These are phyloP conservation scores for Pogonocherus hispidulus DNA, from an alignment of 2,888 invertebrate genomes.

Conservation along the genomic window DNA sequence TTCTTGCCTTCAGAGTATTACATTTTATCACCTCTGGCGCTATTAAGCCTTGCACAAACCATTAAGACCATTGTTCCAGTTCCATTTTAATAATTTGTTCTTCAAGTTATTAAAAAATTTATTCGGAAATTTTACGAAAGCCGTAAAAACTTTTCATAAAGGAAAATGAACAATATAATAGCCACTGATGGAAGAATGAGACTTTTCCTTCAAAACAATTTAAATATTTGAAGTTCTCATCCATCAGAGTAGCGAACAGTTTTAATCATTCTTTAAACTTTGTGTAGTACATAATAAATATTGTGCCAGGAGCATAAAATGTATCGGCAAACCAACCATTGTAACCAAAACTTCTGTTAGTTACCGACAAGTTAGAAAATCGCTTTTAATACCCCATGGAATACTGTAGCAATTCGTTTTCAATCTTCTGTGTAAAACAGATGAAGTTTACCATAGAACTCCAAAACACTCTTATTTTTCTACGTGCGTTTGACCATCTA, in stretches of 20 bases:
- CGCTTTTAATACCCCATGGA: too few species aligned
- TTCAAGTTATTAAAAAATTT: constrained; percentile 2
- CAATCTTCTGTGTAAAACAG: too few species aligned
- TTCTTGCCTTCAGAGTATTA: constrained; percentile 4
- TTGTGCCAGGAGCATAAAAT: neutral
- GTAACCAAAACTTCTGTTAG: too few species aligned
- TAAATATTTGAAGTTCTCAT: neutral
- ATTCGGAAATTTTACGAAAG: neutral
- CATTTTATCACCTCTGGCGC: constrained; percentile 17
- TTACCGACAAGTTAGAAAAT: too few species aligned
- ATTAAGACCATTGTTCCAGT: constrained; percentile 3
- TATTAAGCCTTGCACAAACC: neutral
- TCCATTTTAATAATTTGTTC: constrained; percentile 6
- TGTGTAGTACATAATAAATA: neutral
- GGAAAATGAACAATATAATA: neutral
- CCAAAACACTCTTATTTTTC: neutral
- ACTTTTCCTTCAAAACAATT: neutral
- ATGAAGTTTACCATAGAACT: too few species aligned
- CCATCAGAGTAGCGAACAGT: neutral
- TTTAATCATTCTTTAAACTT: neutral
- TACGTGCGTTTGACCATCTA: neutral
- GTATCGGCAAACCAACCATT: too few species aligned
- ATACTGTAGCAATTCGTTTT: too few species aligned
- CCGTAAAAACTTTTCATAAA: constrained; percentile 1
- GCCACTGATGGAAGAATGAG: neutral